Evolutionary conservation across 2,113 vertebrate species (phyloP).

Genomic region (Rhegmatorhina hoffmannsi): DNA sequence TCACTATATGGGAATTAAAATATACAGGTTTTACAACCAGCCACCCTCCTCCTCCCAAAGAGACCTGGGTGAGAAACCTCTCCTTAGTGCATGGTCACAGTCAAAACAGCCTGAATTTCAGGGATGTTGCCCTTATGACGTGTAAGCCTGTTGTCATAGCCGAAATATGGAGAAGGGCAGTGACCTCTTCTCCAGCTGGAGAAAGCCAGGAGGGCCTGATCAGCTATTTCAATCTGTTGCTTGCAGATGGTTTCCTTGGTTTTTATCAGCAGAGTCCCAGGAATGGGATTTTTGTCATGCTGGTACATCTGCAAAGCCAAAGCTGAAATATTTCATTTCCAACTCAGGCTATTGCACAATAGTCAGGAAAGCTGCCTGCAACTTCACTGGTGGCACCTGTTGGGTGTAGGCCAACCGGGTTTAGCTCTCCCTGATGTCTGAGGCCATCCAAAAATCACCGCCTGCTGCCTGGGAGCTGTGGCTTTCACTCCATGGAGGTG

Average conservation of each 20-base stretch:
- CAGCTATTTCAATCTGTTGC: neutral
- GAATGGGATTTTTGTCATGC: neutral
- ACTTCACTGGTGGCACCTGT: neutral
- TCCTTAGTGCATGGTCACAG: rapidly evolving
- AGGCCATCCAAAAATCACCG: neutral
- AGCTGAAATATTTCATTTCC: neutral
- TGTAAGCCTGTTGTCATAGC: neutral
- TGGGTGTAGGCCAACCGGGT: neutral
- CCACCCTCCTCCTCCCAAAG: rapidly evolving
- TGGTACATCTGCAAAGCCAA: neutral
- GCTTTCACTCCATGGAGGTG: neutral
- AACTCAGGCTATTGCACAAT: neutral
- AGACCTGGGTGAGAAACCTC: neutral
- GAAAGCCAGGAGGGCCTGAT: neutral
- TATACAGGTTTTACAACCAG: rapidly evolving
- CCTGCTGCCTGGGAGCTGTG: neutral
- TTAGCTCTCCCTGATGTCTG: neutral
- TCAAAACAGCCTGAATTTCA: rapidly evolving
- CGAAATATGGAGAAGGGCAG: neutral
- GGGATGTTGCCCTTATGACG: neutral
- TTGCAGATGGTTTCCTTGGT: rapidly evolving
- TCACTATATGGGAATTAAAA: neutral
- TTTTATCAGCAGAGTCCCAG: rapidly evolving
- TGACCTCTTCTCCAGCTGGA: neutral
- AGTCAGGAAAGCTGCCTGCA: neutral